These are phyloP conservation scores for Danio jaintianensis DNA, from an alignment of 2,797 vertebrate species.

Conservation along the genomic window DNA sequence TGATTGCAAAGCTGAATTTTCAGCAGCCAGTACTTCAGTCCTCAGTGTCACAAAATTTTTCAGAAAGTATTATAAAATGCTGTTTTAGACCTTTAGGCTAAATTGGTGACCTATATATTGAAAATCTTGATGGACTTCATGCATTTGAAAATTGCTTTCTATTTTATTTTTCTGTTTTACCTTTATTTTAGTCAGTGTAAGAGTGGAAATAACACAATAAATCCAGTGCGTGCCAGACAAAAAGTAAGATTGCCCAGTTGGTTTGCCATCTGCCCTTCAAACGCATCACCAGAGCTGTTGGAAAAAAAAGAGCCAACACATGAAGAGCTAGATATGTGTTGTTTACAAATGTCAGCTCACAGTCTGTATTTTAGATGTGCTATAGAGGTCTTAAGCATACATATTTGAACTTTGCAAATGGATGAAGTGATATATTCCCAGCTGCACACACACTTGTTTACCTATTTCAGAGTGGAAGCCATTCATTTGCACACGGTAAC, in stretches of 20 bases:
- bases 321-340: slow-evolving; percentile 31
- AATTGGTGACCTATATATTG: background rate
- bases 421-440: slow-evolving; percentile 6
- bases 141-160: slow-evolving; percentile 6
- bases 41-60: background rate
- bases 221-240: slow-evolving; percentile 26
- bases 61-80: background rate
- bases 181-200: slow-evolving; percentile 44
- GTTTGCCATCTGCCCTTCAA: slow-evolving; percentile 6
- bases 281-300: slow-evolving; percentile 20
- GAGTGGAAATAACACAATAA: slow-evolving; percentile 43
- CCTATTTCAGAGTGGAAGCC: slow-evolving; percentile 37
- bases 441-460: slow-evolving; percentile 31
- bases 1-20: background rate
- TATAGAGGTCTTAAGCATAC: slow-evolving; percentile 27
- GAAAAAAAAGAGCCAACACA: background rate
- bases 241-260: slow-evolving; percentile 23
- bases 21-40: background rate
- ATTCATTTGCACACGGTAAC: slow-evolving; percentile 23
- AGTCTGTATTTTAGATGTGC: slow-evolving; percentile 33
- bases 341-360: slow-evolving; percentile 32
- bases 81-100: background rate
- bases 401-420: slow-evolving; percentile 19
- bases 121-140: background rate
- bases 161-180: slow-evolving; percentile 12